Base-by-base conservation (phyloP, 2,797 vertebrate genomes). In the Leptatherina wallacei region DNA sequence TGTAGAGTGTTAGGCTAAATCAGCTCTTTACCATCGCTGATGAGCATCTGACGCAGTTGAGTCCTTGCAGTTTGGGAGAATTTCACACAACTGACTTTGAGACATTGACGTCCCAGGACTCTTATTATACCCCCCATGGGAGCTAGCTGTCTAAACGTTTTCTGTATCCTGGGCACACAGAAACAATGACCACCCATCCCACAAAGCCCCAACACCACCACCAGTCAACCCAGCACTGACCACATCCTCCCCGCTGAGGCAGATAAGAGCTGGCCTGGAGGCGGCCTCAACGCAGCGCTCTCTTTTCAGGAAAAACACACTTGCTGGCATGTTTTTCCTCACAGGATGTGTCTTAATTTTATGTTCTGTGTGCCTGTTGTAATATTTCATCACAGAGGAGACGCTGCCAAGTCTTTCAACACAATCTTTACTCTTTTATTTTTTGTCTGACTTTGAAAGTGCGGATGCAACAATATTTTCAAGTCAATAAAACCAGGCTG, bases 241-340 rank as follows among this genome's bases (percentile, higher is more conserved):
- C 92, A 93, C 92, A 94, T 94, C 93, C 93, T 94, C 90, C 83
- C 87, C 91, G 66, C 89, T 86, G 81, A 32, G 73, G 36, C 64
- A 90, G 93, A 94, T 94, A 94, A 94, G 92, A 70, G 73, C 77
- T 16, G 81, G 80, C 80, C 83, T 83, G 81, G 59, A 80, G 85
- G 77, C 79, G 70, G 66, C 77, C 33, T 68, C 75, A n/a, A 27
- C 77, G 61, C 84, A 76, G 61, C 33, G 29, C 75, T 72, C 47
- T 66, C 79, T 77, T 83, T 87, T 87, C 90, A 92, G 90, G 90
- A 90, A 90, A 89, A 91, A 85, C 88, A 88, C 85, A 82, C 86
- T 89, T 86, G 87, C 69, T 80, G 78, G 79, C 89, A 88, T 74
- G 88, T 90, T 90, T 92, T 86, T 89, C 89, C 90, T 90, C 89